phyloP scores from a whole-genome alignment of 92 coral and sea anemone species.

The Hydrozoanthus gracilis region DNA sequence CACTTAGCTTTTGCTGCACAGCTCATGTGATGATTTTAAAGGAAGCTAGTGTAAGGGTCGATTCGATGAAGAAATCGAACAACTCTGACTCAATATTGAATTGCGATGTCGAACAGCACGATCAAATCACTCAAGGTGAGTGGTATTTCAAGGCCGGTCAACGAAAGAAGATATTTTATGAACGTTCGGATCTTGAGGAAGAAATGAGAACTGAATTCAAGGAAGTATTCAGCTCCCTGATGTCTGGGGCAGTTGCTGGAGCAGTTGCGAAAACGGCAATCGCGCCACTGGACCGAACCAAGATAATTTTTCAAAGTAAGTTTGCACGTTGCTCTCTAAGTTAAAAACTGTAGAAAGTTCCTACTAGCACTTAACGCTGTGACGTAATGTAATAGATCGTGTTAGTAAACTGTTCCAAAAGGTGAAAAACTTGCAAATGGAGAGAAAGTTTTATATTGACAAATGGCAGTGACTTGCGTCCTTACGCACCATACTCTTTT shows the following conservation, averaged over 20 bases:
- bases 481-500: not conserved
- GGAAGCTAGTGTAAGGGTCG: not conserved
- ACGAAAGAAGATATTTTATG: constrained; percentile 59
- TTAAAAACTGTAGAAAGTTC: not conserved
- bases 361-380: not conserved
- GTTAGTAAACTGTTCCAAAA: not conserved
- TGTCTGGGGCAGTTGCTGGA: constrained; percentile 98
- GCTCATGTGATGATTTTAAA: constrained; percentile 22
- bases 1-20: not conserved
- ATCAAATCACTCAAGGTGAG: constrained; percentile 88
- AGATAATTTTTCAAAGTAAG: constrained; percentile 99
- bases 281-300: constrained; percentile 97
- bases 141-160: constrained; percentile 85
- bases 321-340: not conserved
- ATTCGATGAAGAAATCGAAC: constrained; percentile 72
- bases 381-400: not conserved
- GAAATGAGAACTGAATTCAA: constrained; percentile 68
- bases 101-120: constrained; percentile 90
- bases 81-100: constrained; percentile 64
- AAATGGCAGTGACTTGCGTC: not conserved
- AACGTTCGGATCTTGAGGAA: constrained; percentile 44
- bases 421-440: not conserved
- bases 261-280: constrained; percentile 98
- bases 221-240: constrained; percentile 88
- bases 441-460: not conserved